Conservation (phyloP, 2,113 vertebrate genomes). For the Fukomys damarensis region DNA sequence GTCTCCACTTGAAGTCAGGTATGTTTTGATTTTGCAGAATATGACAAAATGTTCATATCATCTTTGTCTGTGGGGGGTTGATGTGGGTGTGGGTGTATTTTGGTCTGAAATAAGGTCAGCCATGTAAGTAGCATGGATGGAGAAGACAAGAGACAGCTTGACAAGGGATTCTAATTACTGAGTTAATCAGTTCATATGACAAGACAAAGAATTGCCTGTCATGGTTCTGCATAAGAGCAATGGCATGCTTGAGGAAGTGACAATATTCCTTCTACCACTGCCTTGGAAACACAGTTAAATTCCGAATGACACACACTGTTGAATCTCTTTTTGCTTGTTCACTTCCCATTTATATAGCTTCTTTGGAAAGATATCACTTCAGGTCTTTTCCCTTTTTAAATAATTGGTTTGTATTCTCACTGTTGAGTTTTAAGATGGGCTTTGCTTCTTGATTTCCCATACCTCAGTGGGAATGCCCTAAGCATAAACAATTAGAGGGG, state of each 20-base stretch:
- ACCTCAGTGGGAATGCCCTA: constrained; percentile 26
- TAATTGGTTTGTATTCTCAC: neutral
- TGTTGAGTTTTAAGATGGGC: neutral
- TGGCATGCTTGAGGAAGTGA: neutral
- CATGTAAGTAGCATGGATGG: neutral
- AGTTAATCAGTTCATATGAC: neutral
- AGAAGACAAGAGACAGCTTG: neutral
- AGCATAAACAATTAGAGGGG: neutral
- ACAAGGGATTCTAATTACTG: constrained; percentile 35
- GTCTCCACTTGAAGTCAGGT: neutral
- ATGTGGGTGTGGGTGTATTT: too few species aligned
- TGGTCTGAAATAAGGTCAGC: rapidly evolving
- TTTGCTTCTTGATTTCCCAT: constrained; percentile 81
- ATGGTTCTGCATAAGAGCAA: neutral
- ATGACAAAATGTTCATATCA: constrained; percentile 61
- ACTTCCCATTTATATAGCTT: neutral
- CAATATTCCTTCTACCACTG: neutral
- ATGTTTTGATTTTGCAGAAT: constrained; percentile 32
- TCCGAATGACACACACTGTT: neutral
- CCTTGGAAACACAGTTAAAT: neutral
- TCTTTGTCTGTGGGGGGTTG: neutral
- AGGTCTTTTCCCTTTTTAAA: neutral
- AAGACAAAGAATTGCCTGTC: constrained; percentile 3
- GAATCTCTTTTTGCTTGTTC: neutral
- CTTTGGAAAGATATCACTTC: neutral